phyloP scores from a whole-genome alignment of 1,140 invertebrate species.

The Aphelinus certus region DNA sequence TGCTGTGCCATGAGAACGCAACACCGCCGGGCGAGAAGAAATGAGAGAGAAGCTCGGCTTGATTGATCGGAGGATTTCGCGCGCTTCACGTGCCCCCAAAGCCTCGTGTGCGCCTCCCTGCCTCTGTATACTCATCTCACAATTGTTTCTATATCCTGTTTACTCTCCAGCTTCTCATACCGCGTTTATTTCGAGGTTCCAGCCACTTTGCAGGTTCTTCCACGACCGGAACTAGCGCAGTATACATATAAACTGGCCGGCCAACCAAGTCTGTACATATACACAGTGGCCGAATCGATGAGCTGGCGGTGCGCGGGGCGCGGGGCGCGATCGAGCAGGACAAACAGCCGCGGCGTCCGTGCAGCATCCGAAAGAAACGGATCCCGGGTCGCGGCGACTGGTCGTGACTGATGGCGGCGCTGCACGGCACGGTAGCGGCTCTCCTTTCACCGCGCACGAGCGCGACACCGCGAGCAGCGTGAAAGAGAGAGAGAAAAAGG shows the following conservation, averaged over 20 bases:
- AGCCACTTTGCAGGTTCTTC: too few relatives aligned
- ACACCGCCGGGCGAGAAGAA: not conserved
- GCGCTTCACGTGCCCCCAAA: not conserved
- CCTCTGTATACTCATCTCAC: too few relatives aligned
- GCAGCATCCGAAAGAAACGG: not conserved
- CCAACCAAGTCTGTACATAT: too few relatives aligned
- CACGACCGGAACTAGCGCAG: too few relatives aligned
- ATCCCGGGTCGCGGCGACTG: not conserved
- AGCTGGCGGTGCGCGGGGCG: too few relatives aligned
- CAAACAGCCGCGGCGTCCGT: too few relatives aligned
- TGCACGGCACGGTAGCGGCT: not conserved
- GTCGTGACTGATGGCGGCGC: not conserved
- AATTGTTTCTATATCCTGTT: not conserved
- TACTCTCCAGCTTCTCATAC: not conserved
- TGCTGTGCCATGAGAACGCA: too few relatives aligned
- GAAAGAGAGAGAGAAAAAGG: too few relatives aligned
- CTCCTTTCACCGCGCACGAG: slow-evolving; percentile 21
- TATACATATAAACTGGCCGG: too few relatives aligned
- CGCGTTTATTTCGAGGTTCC: too few relatives aligned
- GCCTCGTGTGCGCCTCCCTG: not conserved
- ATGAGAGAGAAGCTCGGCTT: slow-evolving; percentile 1
- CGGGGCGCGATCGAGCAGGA: too few relatives aligned
- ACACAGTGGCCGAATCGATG: too few relatives aligned
- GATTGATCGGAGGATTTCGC: not conserved
- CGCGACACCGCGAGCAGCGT: not conserved